These are phyloP conservation scores for Diploscapter pachys DNA, from an alignment of 1,140 invertebrate species.

Conservation along the genomic window DNA sequence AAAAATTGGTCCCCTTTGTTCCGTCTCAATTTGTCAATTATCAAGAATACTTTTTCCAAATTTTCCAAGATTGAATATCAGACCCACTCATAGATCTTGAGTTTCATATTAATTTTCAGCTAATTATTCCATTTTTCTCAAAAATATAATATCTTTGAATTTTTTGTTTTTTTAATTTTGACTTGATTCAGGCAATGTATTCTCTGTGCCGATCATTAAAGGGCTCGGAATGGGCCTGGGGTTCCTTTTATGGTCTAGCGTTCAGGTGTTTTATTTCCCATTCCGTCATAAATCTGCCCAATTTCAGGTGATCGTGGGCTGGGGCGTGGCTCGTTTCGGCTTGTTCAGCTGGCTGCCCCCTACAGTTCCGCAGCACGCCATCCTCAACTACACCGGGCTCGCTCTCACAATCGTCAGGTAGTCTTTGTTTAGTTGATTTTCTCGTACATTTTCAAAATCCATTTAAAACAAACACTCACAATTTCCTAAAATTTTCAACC, in stretches of 20 bases:
- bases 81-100: background rate
- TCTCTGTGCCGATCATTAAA: conserved; percentile 41
- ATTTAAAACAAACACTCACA: no score
- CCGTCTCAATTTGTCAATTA: conserved; percentile 40
- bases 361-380: conserved; percentile 33
- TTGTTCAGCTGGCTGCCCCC: conserved; percentile 49
- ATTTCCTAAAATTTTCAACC: no score
- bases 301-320: conserved; percentile 50
- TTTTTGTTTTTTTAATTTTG: background rate
- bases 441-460: no score
- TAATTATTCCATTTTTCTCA: background rate
- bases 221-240: conserved; percentile 42
- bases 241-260: conserved; percentile 41
- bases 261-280: conserved; percentile 28
- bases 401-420: conserved; percentile 45
- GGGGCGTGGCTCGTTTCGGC: conserved; percentile 54
- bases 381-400: conserved; percentile 48
- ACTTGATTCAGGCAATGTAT: conserved; percentile 37
- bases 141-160: background rate
- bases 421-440: background rate
- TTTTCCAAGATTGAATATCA: conserved; percentile 35
- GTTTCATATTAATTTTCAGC: background rate
- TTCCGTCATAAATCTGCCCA: background rate
- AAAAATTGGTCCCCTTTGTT: conserved; percentile 38
- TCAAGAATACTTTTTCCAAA: conserved; percentile 47